Conservation (phyloP, 2,113 vertebrate genomes). For the Platichthys flesus region DNA sequence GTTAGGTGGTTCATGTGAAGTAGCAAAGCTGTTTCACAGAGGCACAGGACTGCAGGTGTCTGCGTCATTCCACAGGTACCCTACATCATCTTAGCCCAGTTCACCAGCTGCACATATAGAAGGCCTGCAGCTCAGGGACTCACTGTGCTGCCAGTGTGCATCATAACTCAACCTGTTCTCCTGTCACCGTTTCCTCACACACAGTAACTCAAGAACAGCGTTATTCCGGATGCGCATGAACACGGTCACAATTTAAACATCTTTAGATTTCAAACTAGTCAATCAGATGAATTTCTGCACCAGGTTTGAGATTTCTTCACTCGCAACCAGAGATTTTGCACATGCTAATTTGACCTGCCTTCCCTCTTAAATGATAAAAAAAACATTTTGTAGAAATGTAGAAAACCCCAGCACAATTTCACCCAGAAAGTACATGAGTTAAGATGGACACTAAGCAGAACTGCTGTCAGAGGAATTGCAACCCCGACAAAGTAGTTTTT, state of each 20-base stretch:
- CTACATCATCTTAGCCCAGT: slow-evolving; percentile 23
- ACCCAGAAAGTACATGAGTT: not conserved
- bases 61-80: slow-evolving; percentile 36
- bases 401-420: not conserved
- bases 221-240: not conserved
- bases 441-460: no score
- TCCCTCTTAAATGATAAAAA: slow-evolving; percentile 4
- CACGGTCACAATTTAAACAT: not conserved
- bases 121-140: slow-evolving; percentile 50
- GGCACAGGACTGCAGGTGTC: slow-evolving; percentile 36
- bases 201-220: not conserved
- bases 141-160: slow-evolving; percentile 33
- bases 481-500: not conserved
- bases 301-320: not conserved
- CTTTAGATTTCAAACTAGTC: not conserved
- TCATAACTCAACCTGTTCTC: slow-evolving; percentile 6
- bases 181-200: slow-evolving; percentile 42
- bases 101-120: slow-evolving; percentile 46
- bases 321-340: not conserved
- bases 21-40: no score
- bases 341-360: not conserved
- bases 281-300: not conserved
- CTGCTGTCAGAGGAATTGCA: no score
- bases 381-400: slow-evolving; percentile 14
- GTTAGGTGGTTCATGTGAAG: no score